phyloP scores from a whole-genome alignment of 1,140 invertebrate genomes.

The Drosophila bipectinata region DNA sequence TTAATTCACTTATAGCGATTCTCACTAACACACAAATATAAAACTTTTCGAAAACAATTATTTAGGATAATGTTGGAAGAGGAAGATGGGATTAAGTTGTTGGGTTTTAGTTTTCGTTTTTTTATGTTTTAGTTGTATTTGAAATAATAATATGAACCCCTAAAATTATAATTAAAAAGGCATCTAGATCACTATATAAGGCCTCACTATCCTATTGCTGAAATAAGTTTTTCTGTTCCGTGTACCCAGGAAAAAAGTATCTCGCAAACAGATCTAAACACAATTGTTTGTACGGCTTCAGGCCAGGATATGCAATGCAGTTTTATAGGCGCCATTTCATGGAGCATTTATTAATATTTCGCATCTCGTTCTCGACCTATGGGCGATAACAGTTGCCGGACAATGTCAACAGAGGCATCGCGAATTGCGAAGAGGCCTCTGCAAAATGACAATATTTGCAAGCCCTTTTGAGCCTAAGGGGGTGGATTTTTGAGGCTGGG shows the following conservation, averaged over 20 bases:
- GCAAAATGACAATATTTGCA: constrained; percentile 44
- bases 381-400: constrained; percentile 49
- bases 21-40: not conserved
- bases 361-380: constrained; percentile 55
- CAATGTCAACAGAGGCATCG: constrained; percentile 64
- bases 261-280: constrained; percentile 19
- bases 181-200: no score
- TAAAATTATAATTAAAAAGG: no score
- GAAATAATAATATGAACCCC: no score
- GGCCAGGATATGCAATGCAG: constrained; percentile 11
- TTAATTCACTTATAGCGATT: constrained; percentile 13
- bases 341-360: constrained; percentile 70
- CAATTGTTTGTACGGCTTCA: constrained; percentile 3
- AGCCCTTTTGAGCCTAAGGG: constrained; percentile 12
- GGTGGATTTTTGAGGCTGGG: not conserved
- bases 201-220: not conserved
- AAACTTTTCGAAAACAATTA: not conserved
- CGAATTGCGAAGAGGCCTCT: constrained; percentile 49
- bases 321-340: constrained; percentile 26
- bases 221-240: not conserved
- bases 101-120: no score
- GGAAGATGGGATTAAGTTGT: no score
- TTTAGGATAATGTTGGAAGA: no score
- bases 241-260: constrained; percentile 5
- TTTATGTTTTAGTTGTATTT: no score